Base-by-base conservation (phyloP, 2,888 invertebrate genomes). In the Pterostichus madidus region DNA sequence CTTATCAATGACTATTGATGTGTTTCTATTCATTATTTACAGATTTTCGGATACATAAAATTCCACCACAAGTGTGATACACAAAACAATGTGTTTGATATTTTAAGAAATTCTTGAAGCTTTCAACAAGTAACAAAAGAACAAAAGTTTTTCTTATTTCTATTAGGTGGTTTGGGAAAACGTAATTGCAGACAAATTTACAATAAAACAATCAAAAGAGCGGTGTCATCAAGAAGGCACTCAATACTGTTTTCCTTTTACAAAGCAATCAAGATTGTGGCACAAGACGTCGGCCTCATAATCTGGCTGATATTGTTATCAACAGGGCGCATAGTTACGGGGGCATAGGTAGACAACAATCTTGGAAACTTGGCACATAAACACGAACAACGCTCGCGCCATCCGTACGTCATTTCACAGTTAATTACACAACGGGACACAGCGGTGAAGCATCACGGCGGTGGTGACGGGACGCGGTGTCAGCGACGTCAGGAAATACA, bases 191-290 rank as follows among this genome's bases (percentile, higher is more conserved):
- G 8, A 39, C 6, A 7, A 39, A 39, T 39, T 39, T 8, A 39
- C 8, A 39, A 39, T 5, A 39, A 39, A 39, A 6, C 39, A 39
- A 39, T 39, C 39, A 39, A 39, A 39, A 39, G 3, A 39, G 6
- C 39, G 8, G 39, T 39, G 39, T 39, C 39, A 59, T 59, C 24
- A 64, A 64, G 68, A 80, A 77, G 56, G 78, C 73, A 68, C 84
- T 85, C 85, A 84, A 84, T 83, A 85, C 85, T 85, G 78, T 78
- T 84, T 85, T 85, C 85, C 85, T 85, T 84, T 86, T 85, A 86
- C 85, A 85, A 86, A 85, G 85, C 85, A 85, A 86, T 86, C 86
- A 85, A 85, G 86, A 85, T 85, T 85, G 84, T 84, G 46, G 75
- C 56, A 35, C 49, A 56, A 77, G 52, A 77, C 77, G 56, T 15